A percentile compares a stretch with the other conserved stretches of the same genome.
phyloP scores from a whole-genome alignment of 2,797 vertebrate genomes.

The Mormyrops boulengeri region DNA sequence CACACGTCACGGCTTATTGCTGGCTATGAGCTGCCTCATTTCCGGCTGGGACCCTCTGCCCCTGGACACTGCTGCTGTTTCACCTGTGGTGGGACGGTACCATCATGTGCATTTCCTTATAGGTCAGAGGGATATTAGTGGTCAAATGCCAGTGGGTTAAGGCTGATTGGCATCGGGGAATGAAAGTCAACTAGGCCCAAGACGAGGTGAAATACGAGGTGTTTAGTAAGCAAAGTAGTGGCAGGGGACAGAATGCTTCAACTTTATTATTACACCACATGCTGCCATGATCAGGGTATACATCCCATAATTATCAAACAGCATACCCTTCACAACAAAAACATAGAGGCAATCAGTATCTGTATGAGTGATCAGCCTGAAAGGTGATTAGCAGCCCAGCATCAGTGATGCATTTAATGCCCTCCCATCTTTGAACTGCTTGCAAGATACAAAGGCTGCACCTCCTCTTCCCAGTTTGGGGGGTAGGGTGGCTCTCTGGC shows the following conservation, averaged over 20 bases:
- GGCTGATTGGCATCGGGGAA: neutral
- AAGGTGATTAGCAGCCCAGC: conserved; percentile 30
- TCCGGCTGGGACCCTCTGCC: neutral
- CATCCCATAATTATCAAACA: neutral
- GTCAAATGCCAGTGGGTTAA: neutral
- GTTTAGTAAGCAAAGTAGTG: neutral
- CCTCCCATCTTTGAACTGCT: conserved; percentile 51
- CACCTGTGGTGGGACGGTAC: neutral
- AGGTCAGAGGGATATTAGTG: neutral
- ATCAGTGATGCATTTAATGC: conserved; percentile 39
- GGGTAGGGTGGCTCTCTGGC: too few relatives aligned
- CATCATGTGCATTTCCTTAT: neutral
- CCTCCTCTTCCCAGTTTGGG: conserved; percentile 12
- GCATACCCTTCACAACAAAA: neutral
- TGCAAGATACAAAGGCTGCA: conserved; percentile 43
- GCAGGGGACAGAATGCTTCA: neutral
- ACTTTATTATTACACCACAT: neutral
- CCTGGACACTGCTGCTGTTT: neutral
- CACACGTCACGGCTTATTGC: neutral
- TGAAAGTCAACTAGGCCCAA: neutral
- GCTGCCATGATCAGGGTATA: neutral
- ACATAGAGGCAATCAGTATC: neutral
- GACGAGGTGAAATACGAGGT: neutral
- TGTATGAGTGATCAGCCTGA: conserved; percentile 17
- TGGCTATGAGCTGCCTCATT: neutral